Evolutionary conservation across 2,113 vertebrate genomes (phyloP), one percentile per base, ranked within the genome.

Genomic region (Nothoprocta pentlandii): DNA sequence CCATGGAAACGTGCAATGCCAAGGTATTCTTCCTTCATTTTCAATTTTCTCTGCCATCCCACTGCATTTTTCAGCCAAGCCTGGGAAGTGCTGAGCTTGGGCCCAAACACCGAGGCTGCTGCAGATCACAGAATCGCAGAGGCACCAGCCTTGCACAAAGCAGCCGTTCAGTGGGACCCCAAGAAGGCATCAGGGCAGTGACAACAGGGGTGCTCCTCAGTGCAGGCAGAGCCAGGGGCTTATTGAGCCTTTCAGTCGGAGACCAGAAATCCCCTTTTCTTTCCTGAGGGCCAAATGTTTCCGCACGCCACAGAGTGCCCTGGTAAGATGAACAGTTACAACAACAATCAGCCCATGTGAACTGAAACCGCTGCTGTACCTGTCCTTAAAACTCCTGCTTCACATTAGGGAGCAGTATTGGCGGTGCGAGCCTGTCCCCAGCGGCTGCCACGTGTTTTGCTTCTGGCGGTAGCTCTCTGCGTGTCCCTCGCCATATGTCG

Each of bases 1-100:
- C 89, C 67, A 87, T 69, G 62, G 94, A 93, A 94, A 92, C 88
- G 64, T 2, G 20, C 58, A 86, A 19, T 53, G 46, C 71, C 59
- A 68, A 84, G 66, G 11, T 5, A 46, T 92, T 36, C 79, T 34
- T 17, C 7, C 11, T 23, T 89, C 20, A 39, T 63, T 83, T 78
- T 53, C 49, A 64, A 59, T 78, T 79, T 86, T 34, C 66, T 84
- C 86, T 90, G 51, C 56, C 66, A 94, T 53, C 41, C 11, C 58
- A 59, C n/a, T 51, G 4, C 46, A 56, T 36, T 87, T 53, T 47
- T 69, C 69, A 88, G 88, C 22, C 44, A 47, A 30, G 15, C 66
- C 39, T 69, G 47, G 47, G 69, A 91, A 53, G 46, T 73, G 34
- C 68, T 59, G 16, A 78, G 69, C 16, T 66, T 32, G 86, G 85